Evolutionary conservation across 2,888 invertebrate species (phyloP).

Genomic region (Himalopsyche tibetana): DNA sequence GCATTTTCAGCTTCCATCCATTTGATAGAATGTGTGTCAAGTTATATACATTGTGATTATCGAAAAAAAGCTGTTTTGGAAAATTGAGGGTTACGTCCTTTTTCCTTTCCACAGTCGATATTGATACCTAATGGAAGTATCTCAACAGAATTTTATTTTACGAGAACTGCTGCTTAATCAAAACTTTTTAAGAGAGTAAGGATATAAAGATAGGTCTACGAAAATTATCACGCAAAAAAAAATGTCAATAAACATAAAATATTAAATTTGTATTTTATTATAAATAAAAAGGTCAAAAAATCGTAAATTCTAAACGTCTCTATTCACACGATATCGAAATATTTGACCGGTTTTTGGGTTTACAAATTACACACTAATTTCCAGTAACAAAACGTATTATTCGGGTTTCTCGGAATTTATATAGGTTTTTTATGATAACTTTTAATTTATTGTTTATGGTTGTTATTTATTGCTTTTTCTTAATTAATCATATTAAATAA

Average conservation of each 20-base stretch:
- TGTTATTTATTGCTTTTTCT: not conserved
- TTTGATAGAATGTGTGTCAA: too few species aligned
- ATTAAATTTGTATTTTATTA: not conserved
- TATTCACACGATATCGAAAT: not conserved
- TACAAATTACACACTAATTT: constrained; percentile 3
- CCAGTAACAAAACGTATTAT: not conserved
- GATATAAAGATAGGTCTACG: too few species aligned
- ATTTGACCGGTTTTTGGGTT: not conserved
- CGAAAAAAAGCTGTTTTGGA: too few species aligned
- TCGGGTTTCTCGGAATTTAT: not conserved
- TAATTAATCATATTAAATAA: not conserved
- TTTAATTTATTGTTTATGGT: not conserved
- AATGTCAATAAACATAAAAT: not conserved
- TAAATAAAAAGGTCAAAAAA: not conserved
- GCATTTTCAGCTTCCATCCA: too few species aligned
- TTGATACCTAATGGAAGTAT: too few species aligned
- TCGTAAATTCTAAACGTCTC: constrained; percentile 12
- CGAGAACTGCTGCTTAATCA: too few species aligned
- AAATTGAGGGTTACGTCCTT: too few species aligned
- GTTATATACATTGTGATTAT: too few species aligned
- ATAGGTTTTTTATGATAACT: not conserved
- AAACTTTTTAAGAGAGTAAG: too few species aligned
- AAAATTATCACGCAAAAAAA: too few species aligned
- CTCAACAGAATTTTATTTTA: too few species aligned
- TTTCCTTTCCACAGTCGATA: too few species aligned